A percentile compares a stretch with the other conserved stretches of the same genome.
Evolutionary conservation across 1,140 invertebrate genomes (phyloP).

Genomic region (Globodera rostochiensis): DNA sequence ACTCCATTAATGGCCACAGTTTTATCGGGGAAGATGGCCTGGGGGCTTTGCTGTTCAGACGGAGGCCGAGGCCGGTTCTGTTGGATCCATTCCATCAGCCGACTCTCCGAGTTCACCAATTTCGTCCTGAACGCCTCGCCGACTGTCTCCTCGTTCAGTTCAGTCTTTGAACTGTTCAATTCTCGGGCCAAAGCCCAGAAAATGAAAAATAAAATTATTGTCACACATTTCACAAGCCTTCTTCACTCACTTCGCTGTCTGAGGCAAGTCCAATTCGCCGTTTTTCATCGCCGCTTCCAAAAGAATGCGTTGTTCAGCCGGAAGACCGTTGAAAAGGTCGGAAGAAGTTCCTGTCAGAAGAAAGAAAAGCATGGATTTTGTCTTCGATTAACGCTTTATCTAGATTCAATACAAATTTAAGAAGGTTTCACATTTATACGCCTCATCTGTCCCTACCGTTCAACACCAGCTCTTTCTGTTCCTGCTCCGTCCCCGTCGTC

Average conservation of each 20-base stretch:
- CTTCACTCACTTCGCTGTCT: conserved; percentile 40
- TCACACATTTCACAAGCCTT: conserved; percentile 10
- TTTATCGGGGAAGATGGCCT: not conserved
- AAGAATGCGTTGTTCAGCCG: conserved; percentile 49
- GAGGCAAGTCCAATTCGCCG: conserved; percentile 53
- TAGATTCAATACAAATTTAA: too few species aligned
- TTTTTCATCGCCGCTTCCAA: conserved; percentile 53
- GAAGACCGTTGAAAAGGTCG: conserved; percentile 36
- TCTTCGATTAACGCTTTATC: too few species aligned
- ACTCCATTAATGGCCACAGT: conserved; percentile 9
- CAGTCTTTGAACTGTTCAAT: not conserved
- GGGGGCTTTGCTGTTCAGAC: conserved; percentile 38
- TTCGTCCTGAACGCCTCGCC: conserved; percentile 30
- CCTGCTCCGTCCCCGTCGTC: not conserved
- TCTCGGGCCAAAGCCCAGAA: not conserved
- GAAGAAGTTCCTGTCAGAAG: not conserved
- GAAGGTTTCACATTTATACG: too few species aligned
- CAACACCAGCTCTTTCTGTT: conserved; percentile 21
- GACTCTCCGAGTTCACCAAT: conserved; percentile 41
- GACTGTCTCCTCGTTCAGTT: conserved; percentile 8
- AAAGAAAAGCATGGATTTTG: too few species aligned
- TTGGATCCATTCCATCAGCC: conserved; percentile 63
- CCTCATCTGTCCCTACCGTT: not conserved
- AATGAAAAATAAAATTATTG: conserved; percentile 30
- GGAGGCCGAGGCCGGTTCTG: conserved; percentile 55